phyloP scores from a whole-genome alignment of 2,113 vertebrate genomes.

The Beaufortia kweichowensis region DNA sequence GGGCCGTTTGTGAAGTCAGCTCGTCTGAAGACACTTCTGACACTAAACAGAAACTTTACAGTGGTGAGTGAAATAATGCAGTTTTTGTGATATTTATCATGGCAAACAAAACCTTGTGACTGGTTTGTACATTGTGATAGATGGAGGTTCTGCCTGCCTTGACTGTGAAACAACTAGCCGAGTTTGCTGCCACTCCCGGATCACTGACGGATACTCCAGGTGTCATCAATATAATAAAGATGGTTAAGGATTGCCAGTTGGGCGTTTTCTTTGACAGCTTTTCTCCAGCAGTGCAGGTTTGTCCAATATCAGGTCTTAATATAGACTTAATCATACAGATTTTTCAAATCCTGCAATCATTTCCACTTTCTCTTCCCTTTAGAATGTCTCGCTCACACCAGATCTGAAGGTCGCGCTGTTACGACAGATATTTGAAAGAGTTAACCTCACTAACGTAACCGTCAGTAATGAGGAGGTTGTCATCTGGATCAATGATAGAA shows the following conservation, averaged over 20 bases:
- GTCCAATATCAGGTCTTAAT: not conserved
- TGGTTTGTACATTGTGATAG: not conserved
- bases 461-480: slow-evolving; percentile 26
- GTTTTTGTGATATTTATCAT: not conserved
- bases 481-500: slow-evolving; percentile 36
- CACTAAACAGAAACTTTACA: slow-evolving; percentile 37
- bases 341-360: not conserved
- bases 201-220: slow-evolving; percentile 1
- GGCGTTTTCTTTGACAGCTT: slow-evolving; percentile 43
- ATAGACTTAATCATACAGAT: not conserved
- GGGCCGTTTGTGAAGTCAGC: slow-evolving; percentile 40
- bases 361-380: not conserved
- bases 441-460: slow-evolving; percentile 28
- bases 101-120: not conserved
- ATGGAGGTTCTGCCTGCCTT: slow-evolving; percentile 41
- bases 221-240: slow-evolving; percentile 3
- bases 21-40: not conserved
- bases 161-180: slow-evolving; percentile 30
- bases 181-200: slow-evolving; percentile 38
- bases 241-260: slow-evolving; percentile 31
- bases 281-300: slow-evolving; percentile 30
- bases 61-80: slow-evolving; percentile 35
- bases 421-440: slow-evolving; percentile 46
- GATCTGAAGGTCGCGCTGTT: slow-evolving; percentile 42
- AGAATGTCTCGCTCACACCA: slow-evolving; percentile 24